phyloP scores from a whole-genome alignment of 2,113 vertebrate genomes.

The Tinamus guttatus region DNA sequence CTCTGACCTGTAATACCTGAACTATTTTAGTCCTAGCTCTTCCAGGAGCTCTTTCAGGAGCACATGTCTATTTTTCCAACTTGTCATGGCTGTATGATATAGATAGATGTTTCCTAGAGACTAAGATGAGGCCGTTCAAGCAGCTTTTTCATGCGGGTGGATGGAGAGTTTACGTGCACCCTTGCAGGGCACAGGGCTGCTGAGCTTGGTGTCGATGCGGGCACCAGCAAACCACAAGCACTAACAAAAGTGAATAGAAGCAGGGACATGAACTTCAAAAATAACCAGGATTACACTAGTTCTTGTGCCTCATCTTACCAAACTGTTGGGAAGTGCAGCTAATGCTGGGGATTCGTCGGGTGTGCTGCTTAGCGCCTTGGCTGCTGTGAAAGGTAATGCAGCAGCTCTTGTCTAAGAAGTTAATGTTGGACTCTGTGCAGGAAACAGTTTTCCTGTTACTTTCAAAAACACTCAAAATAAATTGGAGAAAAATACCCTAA shows the following conservation, averaged over 20 bases:
- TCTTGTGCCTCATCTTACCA: background rate
- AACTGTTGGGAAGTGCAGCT: background rate
- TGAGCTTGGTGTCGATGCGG: background rate
- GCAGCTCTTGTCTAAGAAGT: background rate
- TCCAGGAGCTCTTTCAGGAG: background rate
- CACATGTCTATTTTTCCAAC: background rate
- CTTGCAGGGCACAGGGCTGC: background rate
- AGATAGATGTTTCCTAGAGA: background rate
- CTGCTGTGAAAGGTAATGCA: background rate
- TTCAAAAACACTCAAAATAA: background rate
- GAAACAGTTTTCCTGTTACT: background rate
- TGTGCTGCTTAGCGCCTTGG: background rate
- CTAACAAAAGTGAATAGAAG: background rate
- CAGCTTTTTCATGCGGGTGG: background rate
- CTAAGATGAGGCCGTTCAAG: background rate
- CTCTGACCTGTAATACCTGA: conserved; percentile 1
- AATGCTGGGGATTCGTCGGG: background rate
- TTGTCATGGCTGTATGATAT: background rate
- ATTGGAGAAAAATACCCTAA: background rate
- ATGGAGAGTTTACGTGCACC: background rate
- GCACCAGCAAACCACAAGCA: background rate
- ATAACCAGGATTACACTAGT: background rate
- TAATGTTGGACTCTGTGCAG: background rate
- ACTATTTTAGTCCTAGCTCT: background rate
- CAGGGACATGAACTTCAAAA: background rate